Percentiles rank a stretch among this genome's conserved stretches.
Evolutionary conservation across 1,140 invertebrate genomes (phyloP).

Genomic region (Drosophila ananassae): DNA sequence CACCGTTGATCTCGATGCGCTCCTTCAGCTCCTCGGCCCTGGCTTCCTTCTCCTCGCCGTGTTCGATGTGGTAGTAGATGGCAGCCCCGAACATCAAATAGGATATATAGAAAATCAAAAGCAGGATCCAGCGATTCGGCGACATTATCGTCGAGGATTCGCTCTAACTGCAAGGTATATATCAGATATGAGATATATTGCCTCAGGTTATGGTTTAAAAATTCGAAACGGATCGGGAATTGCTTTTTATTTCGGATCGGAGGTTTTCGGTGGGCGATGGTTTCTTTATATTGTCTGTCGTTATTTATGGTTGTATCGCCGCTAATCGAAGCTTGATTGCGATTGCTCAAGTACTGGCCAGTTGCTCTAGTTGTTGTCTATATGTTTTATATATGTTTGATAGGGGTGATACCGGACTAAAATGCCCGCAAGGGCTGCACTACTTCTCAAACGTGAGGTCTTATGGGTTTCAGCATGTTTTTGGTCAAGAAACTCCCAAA

Average conservation of each 20-base stretch:
- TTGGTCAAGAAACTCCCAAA: background rate
- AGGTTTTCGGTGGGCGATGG: background rate
- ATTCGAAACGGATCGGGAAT: background rate
- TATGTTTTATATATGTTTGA: slow-evolving; percentile 27
- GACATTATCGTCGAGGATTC: slow-evolving; percentile 86
- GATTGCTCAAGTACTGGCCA: slow-evolving; percentile 61
- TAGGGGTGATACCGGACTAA: slow-evolving; percentile 23
- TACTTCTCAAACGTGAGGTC: background rate
- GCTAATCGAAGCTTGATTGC: slow-evolving; percentile 72
- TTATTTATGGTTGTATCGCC: slow-evolving; percentile 69
- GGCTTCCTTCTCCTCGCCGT: slow-evolving; percentile 87
- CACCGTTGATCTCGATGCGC: slow-evolving; percentile 89
- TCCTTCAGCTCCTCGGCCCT: slow-evolving; percentile 86
- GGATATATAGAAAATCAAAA: slow-evolving; percentile 90
- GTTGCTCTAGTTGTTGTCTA: slow-evolving; percentile 49
- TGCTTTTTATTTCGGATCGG: background rate
- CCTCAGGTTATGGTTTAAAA: background rate
- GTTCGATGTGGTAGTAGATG: slow-evolving; percentile 92
- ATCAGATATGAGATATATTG: background rate
- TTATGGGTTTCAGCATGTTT: background rate
- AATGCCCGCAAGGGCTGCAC: background rate
- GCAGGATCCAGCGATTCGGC: slow-evolving; percentile 91
- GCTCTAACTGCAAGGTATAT: slow-evolving; percentile 50
- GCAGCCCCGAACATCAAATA: slow-evolving; percentile 91
- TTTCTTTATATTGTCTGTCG: slow-evolving; percentile 40